Percentiles rank a stretch among this genome's conserved stretches.
phyloP scores from a whole-genome alignment of 2,888 invertebrate species.

The Pemphredon lugubris region DNA sequence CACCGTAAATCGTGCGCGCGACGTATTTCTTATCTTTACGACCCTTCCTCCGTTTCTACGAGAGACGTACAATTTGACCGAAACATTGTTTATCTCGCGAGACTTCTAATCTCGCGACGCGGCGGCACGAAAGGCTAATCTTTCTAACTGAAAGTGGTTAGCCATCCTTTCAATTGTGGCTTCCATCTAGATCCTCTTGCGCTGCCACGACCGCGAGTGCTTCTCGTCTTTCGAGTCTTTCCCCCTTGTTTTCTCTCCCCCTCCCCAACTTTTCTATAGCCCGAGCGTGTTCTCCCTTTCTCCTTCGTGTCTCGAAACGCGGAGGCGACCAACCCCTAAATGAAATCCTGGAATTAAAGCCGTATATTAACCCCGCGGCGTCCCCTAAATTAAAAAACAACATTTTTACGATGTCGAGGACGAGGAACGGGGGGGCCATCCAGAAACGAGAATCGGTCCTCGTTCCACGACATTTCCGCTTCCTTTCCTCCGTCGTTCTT shows the following conservation, averaged over 20 bases:
- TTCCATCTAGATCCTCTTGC: slow-evolving; percentile 17
- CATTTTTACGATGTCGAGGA: slow-evolving; percentile 74
- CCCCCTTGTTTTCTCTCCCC: slow-evolving; percentile 8
- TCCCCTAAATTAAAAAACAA: slow-evolving; percentile 80
- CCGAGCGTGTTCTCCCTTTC: slow-evolving; percentile 13
- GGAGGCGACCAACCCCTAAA: slow-evolving; percentile 69
- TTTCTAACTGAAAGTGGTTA: slow-evolving; percentile 77
- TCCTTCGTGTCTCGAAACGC: slow-evolving; percentile 35
- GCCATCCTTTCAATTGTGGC: slow-evolving; percentile 58
- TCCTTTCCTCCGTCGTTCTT: slow-evolving; percentile 28
- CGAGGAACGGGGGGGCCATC: slow-evolving; percentile 46
- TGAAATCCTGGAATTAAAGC: slow-evolving; percentile 80
- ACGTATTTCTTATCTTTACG: too few species aligned
- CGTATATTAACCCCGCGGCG: slow-evolving; percentile 78
- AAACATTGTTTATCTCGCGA: too few species aligned
- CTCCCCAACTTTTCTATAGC: slow-evolving; percentile 27
- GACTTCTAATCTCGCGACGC: too few species aligned
- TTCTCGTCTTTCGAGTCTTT: slow-evolving; percentile 27
- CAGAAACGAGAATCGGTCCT: slow-evolving; percentile 53
- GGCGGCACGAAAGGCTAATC: slow-evolving; percentile 70
- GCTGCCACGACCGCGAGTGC: slow-evolving; percentile 27
- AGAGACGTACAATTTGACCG: too few species aligned
- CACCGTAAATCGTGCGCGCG: too few species aligned
- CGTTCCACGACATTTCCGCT: slow-evolving; percentile 25
- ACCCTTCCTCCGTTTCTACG: too few species aligned